phyloP scores from a whole-genome alignment of 2,888 invertebrate species.

The Hypercompe scribonia region DNA sequence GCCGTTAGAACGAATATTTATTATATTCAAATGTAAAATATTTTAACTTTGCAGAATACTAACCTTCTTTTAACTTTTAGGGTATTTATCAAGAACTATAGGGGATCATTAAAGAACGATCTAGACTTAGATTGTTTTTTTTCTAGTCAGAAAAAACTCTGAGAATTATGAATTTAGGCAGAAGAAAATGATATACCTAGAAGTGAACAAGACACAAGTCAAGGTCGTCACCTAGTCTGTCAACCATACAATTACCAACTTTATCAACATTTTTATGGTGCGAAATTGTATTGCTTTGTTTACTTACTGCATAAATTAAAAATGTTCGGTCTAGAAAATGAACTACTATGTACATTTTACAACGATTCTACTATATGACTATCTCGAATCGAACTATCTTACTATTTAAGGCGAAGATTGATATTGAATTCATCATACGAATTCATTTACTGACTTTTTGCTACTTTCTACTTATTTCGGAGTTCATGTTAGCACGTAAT shows the following conservation, averaged over 20 bases:
- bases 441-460: background rate
- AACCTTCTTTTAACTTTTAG: background rate
- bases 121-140: too few relatives aligned
- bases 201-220: background rate
- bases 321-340: background rate
- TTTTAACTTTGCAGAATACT: background rate
- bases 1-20: conserved; percentile 23
- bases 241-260: background rate
- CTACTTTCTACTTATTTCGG: background rate
- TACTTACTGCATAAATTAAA: background rate
- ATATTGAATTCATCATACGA: background rate
- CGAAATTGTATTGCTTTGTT: background rate
- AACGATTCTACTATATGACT: background rate
- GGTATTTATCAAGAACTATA: background rate
- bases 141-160: too few relatives aligned
- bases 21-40: background rate
- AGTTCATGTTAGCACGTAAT: background rate
- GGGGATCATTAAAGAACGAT: background rate
- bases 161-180: too few relatives aligned
- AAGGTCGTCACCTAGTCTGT: background rate
- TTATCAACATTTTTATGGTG: background rate
- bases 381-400: background rate
- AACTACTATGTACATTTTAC: background rate
- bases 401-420: background rate
- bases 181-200: background rate